Evolutionary conservation across 2,113 vertebrate species (phyloP), one percentile per base, ranked within the genome.

Genomic region (Melanostigma gelatinosum): DNA sequence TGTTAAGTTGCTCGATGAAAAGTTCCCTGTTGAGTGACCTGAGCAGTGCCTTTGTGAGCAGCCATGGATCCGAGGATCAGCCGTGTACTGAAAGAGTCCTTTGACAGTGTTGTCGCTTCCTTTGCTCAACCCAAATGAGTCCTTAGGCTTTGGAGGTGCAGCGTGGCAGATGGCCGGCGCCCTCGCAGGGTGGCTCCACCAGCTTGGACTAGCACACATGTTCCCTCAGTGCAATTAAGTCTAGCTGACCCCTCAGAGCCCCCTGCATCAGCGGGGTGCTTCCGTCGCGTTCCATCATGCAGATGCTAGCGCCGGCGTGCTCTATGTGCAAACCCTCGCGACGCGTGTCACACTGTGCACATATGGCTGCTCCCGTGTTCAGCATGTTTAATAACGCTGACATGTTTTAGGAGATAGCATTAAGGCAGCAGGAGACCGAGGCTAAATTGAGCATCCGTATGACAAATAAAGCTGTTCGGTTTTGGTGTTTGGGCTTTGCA

Each of bases 201-300:
- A 87, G 87, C 69, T 85, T 84, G 90, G 90, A 85, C 90, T 68
- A 74, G 80, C 89, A 92, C 89, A 88, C 90, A 87, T 92, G 92
- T 88, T 93, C 90, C 91, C 91, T 80, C 69, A 74, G 88, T 91
- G 91, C 93, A 93, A 93, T 94, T 91, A 93, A 91, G 90, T 94
- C 90, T 88, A 92, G 75, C 87, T 93, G 94, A 94, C 93, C 92
- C 90, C 90, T 93, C 88, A 8, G 91, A 87, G 90, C 87, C 87
- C 90, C 69, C 66, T 64, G 77, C 62, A 70, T 69, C 93, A 91
- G 91, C 72, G 82, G 93, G 92, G 85, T 88, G 85, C 85, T 94
- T 93, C 93, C 90, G 87, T 87, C 73, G 55, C 75, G 78, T 79
- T 89, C 77, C 82, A 80, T 79, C 72, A 77, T 93, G 92, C 91